Conservation (phyloP, 2,113 vertebrate genomes). For the Lathamus discolor region DNA sequence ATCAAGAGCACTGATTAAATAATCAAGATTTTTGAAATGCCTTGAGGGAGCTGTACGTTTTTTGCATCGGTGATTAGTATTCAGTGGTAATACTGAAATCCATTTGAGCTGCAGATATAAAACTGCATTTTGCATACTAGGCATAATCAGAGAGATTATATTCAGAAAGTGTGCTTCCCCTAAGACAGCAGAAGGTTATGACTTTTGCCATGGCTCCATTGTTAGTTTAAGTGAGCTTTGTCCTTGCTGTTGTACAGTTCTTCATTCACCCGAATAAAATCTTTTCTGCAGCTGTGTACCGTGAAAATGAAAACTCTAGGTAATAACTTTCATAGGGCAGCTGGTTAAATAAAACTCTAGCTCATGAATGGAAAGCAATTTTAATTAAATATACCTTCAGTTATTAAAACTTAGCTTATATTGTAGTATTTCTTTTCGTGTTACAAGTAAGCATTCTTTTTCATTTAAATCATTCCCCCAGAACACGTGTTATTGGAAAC, state of each 20-base stretch:
- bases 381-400: conserved; percentile 38
- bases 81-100: conserved; percentile 59
- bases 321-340: conserved; percentile 48
- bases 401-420: conserved; percentile 51
- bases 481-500: not conserved
- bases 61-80: conserved; percentile 77
- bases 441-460: conserved; percentile 32
- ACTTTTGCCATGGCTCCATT: conserved; percentile 51
- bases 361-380: conserved; percentile 15
- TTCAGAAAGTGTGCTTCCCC: conserved; percentile 55
- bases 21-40: conserved; percentile 82
- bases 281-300: conserved; percentile 53
- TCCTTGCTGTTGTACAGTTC: conserved; percentile 45
- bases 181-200: conserved; percentile 59
- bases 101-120: conserved; percentile 64
- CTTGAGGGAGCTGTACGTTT: conserved; percentile 70
- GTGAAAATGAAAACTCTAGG: conserved; percentile 44
- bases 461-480: conserved; percentile 28
- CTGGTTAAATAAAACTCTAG: conserved; percentile 52
- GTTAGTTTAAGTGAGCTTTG: conserved; percentile 57
- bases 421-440: conserved; percentile 34
- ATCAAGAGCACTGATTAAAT: conserved; percentile 84
- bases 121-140: conserved; percentile 61
- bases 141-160: conserved; percentile 52
- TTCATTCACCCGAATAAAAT: conserved; percentile 64